A percentile compares a stretch with the other conserved stretches of the same genome.
These are phyloP conservation scores for Eremophila alpestris DNA, from an alignment of 2,797 vertebrate genomes.

Conservation along the genomic window DNA sequence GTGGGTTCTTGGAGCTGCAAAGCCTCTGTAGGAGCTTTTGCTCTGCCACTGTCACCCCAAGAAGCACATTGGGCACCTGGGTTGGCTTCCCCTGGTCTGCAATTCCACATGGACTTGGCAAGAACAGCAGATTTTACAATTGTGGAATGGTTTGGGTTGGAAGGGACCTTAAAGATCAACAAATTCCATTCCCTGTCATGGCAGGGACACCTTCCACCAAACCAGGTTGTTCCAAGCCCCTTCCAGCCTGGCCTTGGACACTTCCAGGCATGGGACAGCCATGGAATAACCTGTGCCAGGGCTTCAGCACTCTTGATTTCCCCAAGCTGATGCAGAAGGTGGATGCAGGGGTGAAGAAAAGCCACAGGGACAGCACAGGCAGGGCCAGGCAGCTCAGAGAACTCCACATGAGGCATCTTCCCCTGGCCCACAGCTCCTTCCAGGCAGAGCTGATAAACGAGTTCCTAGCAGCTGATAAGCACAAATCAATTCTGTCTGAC, in stretches of 20 bases:
- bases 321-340: too few relatives aligned
- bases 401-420: fast-evolving
- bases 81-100: background rate
- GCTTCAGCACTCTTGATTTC: background rate
- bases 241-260: fast-evolving
- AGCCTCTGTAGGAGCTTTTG: background rate
- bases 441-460: background rate
- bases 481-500: background rate
- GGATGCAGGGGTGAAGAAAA: too few relatives aligned
- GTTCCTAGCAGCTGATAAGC: background rate
- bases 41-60: background rate
- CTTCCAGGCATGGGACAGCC: background rate
- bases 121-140: background rate
- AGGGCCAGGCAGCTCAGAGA: background rate
- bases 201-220: background rate
- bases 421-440: background rate
- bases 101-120: background rate
- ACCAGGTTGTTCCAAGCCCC: background rate
- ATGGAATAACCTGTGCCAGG: background rate
- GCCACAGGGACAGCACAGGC: fast-evolving
- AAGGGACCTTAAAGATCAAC: background rate
- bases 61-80: background rate
- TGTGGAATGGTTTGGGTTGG: background rate
- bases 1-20: background rate
- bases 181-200: fast-evolving